Evolutionary conservation across 2,797 vertebrate species (phyloP).

Genomic region (Thalassophryne amazonica): DNA sequence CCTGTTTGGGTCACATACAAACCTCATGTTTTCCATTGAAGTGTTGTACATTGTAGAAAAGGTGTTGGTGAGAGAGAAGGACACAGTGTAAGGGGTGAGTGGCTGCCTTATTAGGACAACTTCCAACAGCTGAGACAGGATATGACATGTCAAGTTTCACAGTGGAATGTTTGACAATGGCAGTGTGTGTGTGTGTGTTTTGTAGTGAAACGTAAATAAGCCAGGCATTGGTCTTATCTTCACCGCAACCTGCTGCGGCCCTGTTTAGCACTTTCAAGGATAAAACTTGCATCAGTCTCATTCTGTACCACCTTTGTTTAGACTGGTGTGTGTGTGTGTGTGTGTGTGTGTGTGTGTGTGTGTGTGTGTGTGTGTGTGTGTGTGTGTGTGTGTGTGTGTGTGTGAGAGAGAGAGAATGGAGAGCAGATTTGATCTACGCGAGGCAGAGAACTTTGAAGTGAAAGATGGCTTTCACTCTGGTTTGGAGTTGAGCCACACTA

Average conservation of each 20-base stretch:
- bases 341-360: too few species aligned
- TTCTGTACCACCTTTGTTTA: constrained; percentile 38
- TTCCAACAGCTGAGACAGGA: constrained; percentile 69
- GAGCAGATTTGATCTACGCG: constrained; percentile 48
- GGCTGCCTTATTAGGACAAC: constrained; percentile 56
- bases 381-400: constrained; percentile 19
- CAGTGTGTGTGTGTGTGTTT: constrained; percentile 7
- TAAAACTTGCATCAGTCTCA: constrained; percentile 9
- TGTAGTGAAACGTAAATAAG: constrained; percentile 12
- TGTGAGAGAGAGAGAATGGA: constrained; percentile 11
- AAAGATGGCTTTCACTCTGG: constrained; percentile 45
- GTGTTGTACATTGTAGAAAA: constrained; percentile 1
- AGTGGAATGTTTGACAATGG: constrained; percentile 72
- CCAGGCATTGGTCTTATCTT: not conserved
- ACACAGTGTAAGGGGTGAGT: constrained; percentile 39
- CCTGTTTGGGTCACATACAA: constrained; percentile 12
- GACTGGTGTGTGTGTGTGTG: constrained; percentile 23
- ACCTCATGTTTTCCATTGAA: constrained; percentile 16
- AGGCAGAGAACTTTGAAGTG: constrained; percentile 57
- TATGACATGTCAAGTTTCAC: constrained; percentile 69
- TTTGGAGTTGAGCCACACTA: constrained; percentile 45
- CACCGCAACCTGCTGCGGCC: constrained; percentile 6
- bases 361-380: not conserved
- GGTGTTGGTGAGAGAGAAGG: constrained; percentile 14
- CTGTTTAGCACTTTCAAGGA: constrained; percentile 37